These are phyloP conservation scores for Saxicola maurus DNA, from an alignment of 2,797 vertebrate genomes.

Conservation along the genomic window DNA sequence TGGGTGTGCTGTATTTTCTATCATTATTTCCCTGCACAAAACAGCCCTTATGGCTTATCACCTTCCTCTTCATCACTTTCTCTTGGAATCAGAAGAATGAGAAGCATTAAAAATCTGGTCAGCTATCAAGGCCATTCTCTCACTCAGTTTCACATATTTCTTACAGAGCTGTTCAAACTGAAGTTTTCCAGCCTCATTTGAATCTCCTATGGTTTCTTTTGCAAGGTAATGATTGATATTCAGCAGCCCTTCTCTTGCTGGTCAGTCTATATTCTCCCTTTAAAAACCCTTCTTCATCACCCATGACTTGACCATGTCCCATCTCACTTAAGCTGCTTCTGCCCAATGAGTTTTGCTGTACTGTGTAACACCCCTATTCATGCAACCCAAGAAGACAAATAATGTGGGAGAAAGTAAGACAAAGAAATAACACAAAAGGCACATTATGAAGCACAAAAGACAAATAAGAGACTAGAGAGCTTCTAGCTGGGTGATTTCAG, in stretches of 20 bases:
- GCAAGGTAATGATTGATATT: neutral
- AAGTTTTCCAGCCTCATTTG: neutral
- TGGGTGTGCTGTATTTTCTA: neutral
- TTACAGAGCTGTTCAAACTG: neutral
- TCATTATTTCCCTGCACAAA: neutral
- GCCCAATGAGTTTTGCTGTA: neutral
- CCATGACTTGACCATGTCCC: neutral
- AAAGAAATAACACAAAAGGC: neutral
- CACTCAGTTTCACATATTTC: neutral
- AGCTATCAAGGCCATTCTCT: neutral
- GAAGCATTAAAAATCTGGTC: neutral
- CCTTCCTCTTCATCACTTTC: neutral
- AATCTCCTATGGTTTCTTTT: neutral
- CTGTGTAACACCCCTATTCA: neutral
- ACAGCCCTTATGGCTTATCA: constrained; percentile 8
- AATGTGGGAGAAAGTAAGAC: neutral
- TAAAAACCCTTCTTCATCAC: neutral
- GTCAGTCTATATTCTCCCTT: neutral
- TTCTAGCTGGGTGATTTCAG: neutral
- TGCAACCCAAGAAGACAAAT: neutral
- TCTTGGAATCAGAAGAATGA: constrained; percentile 17
- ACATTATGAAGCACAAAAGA: neutral
- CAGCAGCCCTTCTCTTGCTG: neutral
- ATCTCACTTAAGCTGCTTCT: neutral
- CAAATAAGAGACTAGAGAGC: neutral